A percentile compares a stretch with the other conserved stretches of the same genome.
Evolutionary conservation across 2,113 vertebrate genomes (phyloP).

Genomic region (Atlantisia rogersi): DNA sequence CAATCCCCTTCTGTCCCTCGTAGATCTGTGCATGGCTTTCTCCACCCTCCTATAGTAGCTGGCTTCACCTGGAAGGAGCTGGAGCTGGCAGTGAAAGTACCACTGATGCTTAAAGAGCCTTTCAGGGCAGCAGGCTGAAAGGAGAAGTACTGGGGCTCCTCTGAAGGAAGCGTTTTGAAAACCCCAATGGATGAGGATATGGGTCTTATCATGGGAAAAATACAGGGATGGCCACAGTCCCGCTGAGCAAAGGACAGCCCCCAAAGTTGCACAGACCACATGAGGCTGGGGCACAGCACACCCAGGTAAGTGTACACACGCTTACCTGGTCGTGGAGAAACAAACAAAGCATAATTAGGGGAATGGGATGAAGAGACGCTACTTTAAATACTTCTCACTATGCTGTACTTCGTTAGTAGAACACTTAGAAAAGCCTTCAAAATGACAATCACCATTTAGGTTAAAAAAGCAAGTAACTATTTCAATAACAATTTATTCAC

Average conservation of each 20-base stretch:
- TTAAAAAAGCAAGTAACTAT: constrained; percentile 49
- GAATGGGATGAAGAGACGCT: neutral
- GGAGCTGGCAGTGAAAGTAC: neutral
- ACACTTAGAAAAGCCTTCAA: constrained; percentile 26
- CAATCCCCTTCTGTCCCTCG: neutral
- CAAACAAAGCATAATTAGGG: neutral
- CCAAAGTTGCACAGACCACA: fast-evolving
- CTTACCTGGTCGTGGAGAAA: neutral
- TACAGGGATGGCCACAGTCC: neutral
- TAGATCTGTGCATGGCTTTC: neutral
- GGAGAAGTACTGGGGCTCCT: neutral
- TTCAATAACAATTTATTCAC: constrained; percentile 43
- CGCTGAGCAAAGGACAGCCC: neutral
- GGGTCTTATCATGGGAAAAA: neutral
- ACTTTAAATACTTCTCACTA: constrained; percentile 15
- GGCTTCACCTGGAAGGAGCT: neutral
- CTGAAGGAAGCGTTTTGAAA: neutral
- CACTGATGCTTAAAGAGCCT: neutral
- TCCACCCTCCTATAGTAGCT: neutral
- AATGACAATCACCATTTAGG: constrained; percentile 43
- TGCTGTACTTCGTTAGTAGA: neutral
- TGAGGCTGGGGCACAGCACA: neutral
- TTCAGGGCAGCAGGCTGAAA: neutral
- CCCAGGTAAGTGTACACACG: fast-evolving
- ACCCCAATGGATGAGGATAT: neutral